These are phyloP conservation scores for Sander vitreus DNA, from an alignment of 2,113 vertebrate genomes.

Conservation along the genomic window DNA sequence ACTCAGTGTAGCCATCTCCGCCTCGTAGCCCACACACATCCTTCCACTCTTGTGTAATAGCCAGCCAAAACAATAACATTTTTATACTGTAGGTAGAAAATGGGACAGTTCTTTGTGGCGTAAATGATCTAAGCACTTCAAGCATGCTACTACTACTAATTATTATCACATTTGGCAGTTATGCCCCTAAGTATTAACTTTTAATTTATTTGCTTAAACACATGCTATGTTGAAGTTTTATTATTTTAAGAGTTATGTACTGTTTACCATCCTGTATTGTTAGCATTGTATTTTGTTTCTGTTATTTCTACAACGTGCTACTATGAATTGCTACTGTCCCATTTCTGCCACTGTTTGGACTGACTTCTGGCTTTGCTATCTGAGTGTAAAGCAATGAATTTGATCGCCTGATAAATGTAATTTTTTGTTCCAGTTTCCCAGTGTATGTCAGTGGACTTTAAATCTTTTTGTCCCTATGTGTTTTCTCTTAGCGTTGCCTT, in stretches of 20 bases:
- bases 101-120: slow-evolving; percentile 28
- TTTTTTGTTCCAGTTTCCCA: slow-evolving; percentile 1
- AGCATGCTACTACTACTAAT: slow-evolving; percentile 21
- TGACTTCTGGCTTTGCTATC: slow-evolving; percentile 32
- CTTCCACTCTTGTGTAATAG: slow-evolving; percentile 33
- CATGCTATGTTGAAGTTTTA: slow-evolving; percentile 49
- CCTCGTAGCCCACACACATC: slow-evolving; percentile 60
- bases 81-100: slow-evolving; percentile 53
- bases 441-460: background rate
- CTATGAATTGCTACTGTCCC: slow-evolving; percentile 15
- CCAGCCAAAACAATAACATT: slow-evolving; percentile 19
- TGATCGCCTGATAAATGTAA: slow-evolving; percentile 40
- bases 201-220: slow-evolving; percentile 65
- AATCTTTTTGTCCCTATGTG: background rate
- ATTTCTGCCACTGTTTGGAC: slow-evolving; percentile 25
- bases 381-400: slow-evolving; percentile 56
- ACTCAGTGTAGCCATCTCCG: slow-evolving; percentile 70
- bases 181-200: slow-evolving; percentile 38
- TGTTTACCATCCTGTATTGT: slow-evolving; percentile 23
- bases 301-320: slow-evolving; percentile 6
- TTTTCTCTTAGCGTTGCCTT: background rate
- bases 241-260: slow-evolving; percentile 40
- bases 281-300: slow-evolving; percentile 24
- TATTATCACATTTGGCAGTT: slow-evolving; percentile 45
- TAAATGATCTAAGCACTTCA: slow-evolving; percentile 49